Evolutionary conservation across 1,140 invertebrate genomes (phyloP), one percentile per base, ranked within the genome.

Genomic region (Laupala kohalensis): DNA sequence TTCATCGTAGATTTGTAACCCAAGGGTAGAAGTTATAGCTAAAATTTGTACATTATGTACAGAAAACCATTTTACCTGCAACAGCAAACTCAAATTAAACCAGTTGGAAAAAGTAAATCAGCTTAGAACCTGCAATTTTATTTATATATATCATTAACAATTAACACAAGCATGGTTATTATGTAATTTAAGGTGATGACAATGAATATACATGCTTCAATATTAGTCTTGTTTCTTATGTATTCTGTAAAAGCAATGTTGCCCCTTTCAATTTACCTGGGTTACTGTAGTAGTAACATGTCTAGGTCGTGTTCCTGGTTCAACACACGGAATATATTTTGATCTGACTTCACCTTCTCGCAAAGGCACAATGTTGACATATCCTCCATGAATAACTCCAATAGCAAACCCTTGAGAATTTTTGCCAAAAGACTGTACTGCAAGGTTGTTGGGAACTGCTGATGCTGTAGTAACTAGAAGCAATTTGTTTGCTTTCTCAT

Each of bases 331-430:
- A 24, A 77, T 72, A 69, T 77, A 77, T 64, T 75, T 76, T 1
- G 73, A 70, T 53, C 74, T 25, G 25, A 72, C 68, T 13, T 67
- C 64, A 4, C 73, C 29, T 53, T 74, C 70, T n/a, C 69, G 28
- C 25, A 76, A 69, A 0, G 76, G 76, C 19, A 77, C 72, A 25
- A 77, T 68, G 69, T 76, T 77, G 2, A 77, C 69, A 37, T 74
- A 76, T 27, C 74, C 74, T 62, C 74, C 75, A 70, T 77, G 76
- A 37, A 76, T 71, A 15, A 75, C 75, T 15, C 75, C 76, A 3
- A 77, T 26, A 26, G 67, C 70, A 67, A 72, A 67, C 1, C 74
- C 73, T 19, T 65, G 26, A 19, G 73, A n/a, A 67, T 70, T 68
- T 63, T 73, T 68, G 37, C 75, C 72, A 0, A 64, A 62, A 29